Percentiles rank a stretch among this genome's conserved stretches.
phyloP scores from a whole-genome alignment of 1,140 invertebrate species.

The Schmidtea mediterranea region DNA sequence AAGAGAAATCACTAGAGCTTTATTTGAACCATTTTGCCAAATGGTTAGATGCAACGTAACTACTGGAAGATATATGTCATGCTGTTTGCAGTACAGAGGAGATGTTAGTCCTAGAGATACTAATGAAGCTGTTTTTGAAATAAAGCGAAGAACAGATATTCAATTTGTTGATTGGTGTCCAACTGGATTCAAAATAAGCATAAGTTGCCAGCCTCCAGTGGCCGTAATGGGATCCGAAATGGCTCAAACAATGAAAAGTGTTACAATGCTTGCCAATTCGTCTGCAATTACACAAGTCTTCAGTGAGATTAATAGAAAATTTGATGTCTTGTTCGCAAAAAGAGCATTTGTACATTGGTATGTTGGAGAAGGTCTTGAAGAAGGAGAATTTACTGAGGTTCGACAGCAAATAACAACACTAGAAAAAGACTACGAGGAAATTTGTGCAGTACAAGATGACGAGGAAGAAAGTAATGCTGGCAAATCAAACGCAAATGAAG shows the following conservation, averaged over 20 bases:
- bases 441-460: not conserved
- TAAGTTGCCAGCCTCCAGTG: slow-evolving; percentile 18
- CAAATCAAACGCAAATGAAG: too few species aligned
- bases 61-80: slow-evolving; percentile 26
- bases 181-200: slow-evolving; percentile 40
- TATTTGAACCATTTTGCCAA: slow-evolving; percentile 37
- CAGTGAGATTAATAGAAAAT: not conserved
- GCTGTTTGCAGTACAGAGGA: slow-evolving; percentile 16
- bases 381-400: not conserved
- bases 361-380: not conserved
- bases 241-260: slow-evolving; percentile 23
- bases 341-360: not conserved
- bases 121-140: slow-evolving; percentile 47
- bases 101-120: slow-evolving; percentile 39
- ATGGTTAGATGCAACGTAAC: slow-evolving; percentile 41
- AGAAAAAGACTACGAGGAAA: not conserved
- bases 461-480: not conserved
- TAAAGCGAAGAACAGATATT: slow-evolving; percentile 37
- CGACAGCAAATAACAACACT: not conserved
- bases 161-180: slow-evolving; percentile 55
- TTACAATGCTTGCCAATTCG: slow-evolving; percentile 9
- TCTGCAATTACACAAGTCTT: not conserved
- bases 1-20: slow-evolving; percentile 27
- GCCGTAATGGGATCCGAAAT: slow-evolving; percentile 16
- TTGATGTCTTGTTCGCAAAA: not conserved